A percentile compares a stretch with the other conserved stretches of the same genome.
These are phyloP conservation scores for Microctenopoma steveboyesi DNA, from an alignment of 2,797 vertebrate species.

Conservation along the genomic window DNA sequence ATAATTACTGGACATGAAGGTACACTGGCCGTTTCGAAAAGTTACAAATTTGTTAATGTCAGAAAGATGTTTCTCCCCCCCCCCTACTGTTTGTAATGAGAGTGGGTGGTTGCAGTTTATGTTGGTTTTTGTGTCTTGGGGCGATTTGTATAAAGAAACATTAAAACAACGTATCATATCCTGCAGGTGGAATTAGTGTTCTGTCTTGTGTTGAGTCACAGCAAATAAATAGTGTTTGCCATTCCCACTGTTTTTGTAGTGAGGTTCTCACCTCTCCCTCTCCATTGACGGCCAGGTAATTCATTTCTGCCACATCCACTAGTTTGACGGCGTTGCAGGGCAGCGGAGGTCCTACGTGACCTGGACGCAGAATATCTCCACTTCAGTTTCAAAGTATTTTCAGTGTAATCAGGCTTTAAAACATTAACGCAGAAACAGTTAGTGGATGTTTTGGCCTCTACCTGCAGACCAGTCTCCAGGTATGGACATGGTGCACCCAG, in stretches of 20 bases:
- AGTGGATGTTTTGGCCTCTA: conserved; percentile 51
- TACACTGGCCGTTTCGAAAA: too few relatives aligned
- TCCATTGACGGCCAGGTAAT: conserved; percentile 91
- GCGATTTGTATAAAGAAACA: neutral
- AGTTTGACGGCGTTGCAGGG: conserved; percentile 92
- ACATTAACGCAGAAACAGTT: neutral
- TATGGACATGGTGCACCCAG: conserved; percentile 90
- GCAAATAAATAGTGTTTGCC: neutral
- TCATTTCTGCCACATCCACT: conserved; percentile 95
- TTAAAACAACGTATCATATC: too few relatives aligned
- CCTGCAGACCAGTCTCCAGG: conserved; percentile 97
- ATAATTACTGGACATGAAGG: too few relatives aligned
- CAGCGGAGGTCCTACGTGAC: conserved; percentile 94
- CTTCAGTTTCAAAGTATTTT: neutral
- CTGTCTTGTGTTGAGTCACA: neutral
- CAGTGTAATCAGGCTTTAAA: neutral
- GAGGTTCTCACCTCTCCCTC: conserved; percentile 90
- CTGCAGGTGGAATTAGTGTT: neutral
- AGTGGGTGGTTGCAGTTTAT: neutral
- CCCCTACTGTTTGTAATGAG: neutral
- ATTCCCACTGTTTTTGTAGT: neutral
- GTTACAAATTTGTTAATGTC: too few relatives aligned
- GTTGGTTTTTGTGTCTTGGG: neutral
- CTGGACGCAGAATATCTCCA: conserved; percentile 68
- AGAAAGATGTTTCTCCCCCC: too few relatives aligned